Base-by-base conservation (phyloP, 92 coral and sea anemone genomes). In the Scolanthus callimorphus region DNA sequence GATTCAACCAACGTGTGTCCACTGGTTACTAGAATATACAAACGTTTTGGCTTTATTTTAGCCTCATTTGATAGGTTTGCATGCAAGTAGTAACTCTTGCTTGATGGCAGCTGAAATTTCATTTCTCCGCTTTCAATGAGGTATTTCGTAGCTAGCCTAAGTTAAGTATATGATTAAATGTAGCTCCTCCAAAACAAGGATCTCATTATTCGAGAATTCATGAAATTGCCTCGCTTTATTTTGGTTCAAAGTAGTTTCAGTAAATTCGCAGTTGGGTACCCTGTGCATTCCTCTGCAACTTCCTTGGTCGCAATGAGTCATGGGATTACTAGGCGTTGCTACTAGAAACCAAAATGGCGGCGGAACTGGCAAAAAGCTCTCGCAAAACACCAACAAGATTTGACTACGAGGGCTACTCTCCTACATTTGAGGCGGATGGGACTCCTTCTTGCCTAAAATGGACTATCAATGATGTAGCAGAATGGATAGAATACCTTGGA, bases 401-500 rank as follows among this genome's bases (percentile, higher is more conserved):
- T 65, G 96, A 87, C 62, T 47, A 55, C 21, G 49, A 82, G 30
- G 96, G 96, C 55, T 87, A 68, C 59, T 71, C 69, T 47, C 94
- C 98, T n/a, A 60, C 70, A 27, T 89, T 92, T 78, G 90, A 92
- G 49, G 22, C 6, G 3, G 97, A 94, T 60, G 99, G 97, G 39
- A 73, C 89, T 15, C 99, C 99, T 47, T 51, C 63, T 29, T 94
- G 99, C 68, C 65, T 94, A 6, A 49, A 50, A 12, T 94, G 99
- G 99, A 80, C 57, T 47, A 63, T 74, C 1, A 90, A 88, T 25
- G 99, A 94, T 30, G 99, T 94, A n/a, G 95, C 99, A 20, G 99
- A 94, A 27, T 94, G 99, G 99, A 77, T 94, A 20, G 94, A 84
- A 24, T 71, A 77, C 71, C 70, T 94, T 29, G 99, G 96, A 11